phyloP scores from a whole-genome alignment of 2,113 vertebrate genomes.

The Takifugu flavidus region DNA sequence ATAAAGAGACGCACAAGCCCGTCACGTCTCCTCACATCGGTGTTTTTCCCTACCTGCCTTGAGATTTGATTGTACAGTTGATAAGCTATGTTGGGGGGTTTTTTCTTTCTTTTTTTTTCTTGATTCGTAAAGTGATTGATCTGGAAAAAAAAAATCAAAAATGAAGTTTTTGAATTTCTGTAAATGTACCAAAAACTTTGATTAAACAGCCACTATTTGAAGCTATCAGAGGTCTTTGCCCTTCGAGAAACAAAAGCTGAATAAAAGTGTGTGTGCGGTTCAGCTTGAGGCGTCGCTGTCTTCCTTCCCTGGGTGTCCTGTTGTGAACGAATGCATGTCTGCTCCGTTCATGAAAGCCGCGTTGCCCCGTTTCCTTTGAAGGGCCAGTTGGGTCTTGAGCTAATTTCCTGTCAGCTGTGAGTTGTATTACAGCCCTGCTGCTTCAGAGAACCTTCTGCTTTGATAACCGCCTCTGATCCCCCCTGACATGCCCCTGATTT shows the following conservation, averaged over 20 bases:
- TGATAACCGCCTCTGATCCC: conserved; percentile 39
- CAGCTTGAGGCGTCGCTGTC: background rate
- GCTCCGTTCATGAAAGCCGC: conserved; percentile 15
- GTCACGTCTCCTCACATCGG: conserved; percentile 34
- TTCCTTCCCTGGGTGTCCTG: background rate
- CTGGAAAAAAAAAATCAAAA: conserved; percentile 36
- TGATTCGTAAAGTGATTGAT: conserved; percentile 54
- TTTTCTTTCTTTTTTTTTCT: conserved; percentile 33
- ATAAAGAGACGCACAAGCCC: conserved; percentile 3
- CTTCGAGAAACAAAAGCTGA: conserved; percentile 57
- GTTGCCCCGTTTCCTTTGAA: conserved; percentile 47
- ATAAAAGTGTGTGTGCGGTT: conserved; percentile 63
- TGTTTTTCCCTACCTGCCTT: conserved; percentile 33
- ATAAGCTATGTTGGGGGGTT: conserved; percentile 70
- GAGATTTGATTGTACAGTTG: conserved; percentile 74
- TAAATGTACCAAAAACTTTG: conserved; percentile 66
- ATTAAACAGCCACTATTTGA: conserved; percentile 44
- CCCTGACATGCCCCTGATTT: conserved; percentile 4
- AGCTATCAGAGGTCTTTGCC: conserved; percentile 55
- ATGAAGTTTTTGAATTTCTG: conserved; percentile 61
- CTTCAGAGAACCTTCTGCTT: conserved; percentile 39
- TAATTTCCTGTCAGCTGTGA: conserved; percentile 52
- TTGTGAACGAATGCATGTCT: background rate
- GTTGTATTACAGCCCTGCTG: conserved; percentile 31
- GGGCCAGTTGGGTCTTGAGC: conserved; percentile 46